Conservation (phyloP, 2,888 invertebrate genomes). For the Apantesis nais region DNA sequence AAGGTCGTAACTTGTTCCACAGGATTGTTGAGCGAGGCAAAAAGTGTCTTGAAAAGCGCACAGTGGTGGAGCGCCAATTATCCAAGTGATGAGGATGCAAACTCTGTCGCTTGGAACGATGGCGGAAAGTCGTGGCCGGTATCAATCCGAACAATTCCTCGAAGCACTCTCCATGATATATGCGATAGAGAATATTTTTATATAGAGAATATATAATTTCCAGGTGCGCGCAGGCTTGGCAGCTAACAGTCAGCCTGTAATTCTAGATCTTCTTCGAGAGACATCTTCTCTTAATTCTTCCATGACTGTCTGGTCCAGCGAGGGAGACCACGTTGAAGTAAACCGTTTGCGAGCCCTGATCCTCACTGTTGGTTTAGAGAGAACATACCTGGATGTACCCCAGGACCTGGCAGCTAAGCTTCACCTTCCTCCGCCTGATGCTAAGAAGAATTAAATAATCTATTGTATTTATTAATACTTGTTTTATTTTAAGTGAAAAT, state of each 20-base stretch:
- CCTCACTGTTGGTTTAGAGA: slow-evolving; percentile 87
- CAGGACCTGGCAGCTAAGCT: slow-evolving; percentile 83
- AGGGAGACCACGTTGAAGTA: slow-evolving; percentile 88
- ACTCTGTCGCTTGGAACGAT: too few species aligned
- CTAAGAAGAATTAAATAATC: slow-evolving; percentile 61
- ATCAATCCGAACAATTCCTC: too few species aligned
- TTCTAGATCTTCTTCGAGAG: slow-evolving; percentile 86
- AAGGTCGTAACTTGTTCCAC: too few species aligned
- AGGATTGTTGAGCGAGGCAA: too few species aligned
- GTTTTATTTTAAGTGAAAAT: slow-evolving; percentile 1
- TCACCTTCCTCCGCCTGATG: slow-evolving; percentile 71
- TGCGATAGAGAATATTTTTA: too few species aligned
- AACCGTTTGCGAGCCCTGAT: slow-evolving; percentile 88
- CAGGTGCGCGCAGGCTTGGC: slow-evolving; percentile 84
- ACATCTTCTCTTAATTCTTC: slow-evolving; percentile 85
- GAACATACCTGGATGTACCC: slow-evolving; percentile 93
- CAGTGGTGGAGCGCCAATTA: too few species aligned
- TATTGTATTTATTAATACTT: slow-evolving; percentile 18
- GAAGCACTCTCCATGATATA: too few species aligned
- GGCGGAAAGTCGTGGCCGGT: too few species aligned
- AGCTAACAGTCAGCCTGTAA: slow-evolving; percentile 86
- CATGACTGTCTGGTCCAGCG: slow-evolving; percentile 92
- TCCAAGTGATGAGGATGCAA: too few species aligned
- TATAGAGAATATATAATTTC: slow-evolving; percentile 1
- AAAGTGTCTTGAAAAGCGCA: too few species aligned